Percentiles rank a stretch among this genome's conserved stretches.
These are phyloP conservation scores for Tetrao urogallus DNA, from an alignment of 2,113 vertebrate genomes.

Conservation along the genomic window DNA sequence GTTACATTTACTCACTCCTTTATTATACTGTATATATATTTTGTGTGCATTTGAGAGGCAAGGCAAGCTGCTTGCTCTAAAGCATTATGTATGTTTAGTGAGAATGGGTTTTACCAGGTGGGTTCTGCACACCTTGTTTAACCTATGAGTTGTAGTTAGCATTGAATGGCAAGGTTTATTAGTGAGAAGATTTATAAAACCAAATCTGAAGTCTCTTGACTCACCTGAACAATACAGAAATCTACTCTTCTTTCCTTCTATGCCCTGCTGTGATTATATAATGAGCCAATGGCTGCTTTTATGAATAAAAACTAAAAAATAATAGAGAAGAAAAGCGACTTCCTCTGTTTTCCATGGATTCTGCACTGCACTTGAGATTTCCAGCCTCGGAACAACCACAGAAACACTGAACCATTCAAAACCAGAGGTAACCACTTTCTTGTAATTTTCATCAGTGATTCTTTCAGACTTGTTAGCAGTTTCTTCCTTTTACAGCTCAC, in stretches of 20 bases:
- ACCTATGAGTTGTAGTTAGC: background rate
- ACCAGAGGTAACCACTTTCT: background rate
- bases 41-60: background rate
- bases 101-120: background rate
- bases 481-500: background rate
- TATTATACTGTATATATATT: background rate
- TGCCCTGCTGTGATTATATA: background rate
- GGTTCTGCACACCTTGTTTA: background rate
- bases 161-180: background rate
- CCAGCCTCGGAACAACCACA: background rate
- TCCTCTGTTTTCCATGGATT: background rate
- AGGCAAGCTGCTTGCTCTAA: background rate
- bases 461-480: background rate
- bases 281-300: background rate
- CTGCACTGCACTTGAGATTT: background rate
- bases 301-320: conserved; percentile 44
- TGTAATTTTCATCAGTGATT: background rate
- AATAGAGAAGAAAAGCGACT: background rate
- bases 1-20: background rate
- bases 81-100: background rate
- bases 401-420: background rate
- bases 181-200: background rate
- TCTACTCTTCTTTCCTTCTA: background rate
- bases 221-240: background rate
- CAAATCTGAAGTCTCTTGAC: background rate